phyloP scores from a whole-genome alignment of 2,797 vertebrate genomes.

The Cossypha polioptera region DNA sequence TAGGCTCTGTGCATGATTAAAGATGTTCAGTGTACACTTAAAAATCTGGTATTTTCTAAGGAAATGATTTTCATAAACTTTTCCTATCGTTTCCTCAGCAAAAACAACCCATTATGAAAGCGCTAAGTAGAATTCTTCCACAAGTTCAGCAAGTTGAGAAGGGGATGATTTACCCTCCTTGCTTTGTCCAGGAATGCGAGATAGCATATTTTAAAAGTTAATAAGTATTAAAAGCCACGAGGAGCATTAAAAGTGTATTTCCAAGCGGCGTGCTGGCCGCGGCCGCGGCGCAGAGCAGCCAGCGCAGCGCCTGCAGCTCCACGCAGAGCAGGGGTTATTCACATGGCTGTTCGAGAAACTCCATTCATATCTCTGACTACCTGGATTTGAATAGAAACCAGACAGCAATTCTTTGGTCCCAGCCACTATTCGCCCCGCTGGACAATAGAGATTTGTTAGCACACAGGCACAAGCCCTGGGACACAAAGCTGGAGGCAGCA shows the following conservation, averaged over 20 bases:
- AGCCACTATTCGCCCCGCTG: slow-evolving; percentile 83
- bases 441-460: slow-evolving; percentile 97
- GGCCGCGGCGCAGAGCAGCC: neutral
- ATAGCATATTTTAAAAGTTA: neutral
- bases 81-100: neutral
- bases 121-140: neutral
- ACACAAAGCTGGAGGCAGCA: slow-evolving; percentile 88
- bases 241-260: slow-evolving; percentile 14
- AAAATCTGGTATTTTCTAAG: neutral
- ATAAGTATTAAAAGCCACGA: slow-evolving; percentile 1
- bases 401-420: slow-evolving; percentile 87
- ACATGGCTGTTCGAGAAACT: slow-evolving; percentile 74
- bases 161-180: neutral
- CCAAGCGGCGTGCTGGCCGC: neutral
- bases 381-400: slow-evolving; percentile 98
- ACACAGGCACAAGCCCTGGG: slow-evolving; percentile 86
- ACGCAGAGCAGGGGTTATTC: slow-evolving; percentile 72
- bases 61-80: neutral
- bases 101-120: neutral
- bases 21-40: fast-evolving
- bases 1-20: neutral
- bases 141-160: slow-evolving; percentile 34
- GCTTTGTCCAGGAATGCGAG: neutral
- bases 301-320: slow-evolving; percentile 18
- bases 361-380: slow-evolving; percentile 83